Percentiles rank a stretch among this genome's conserved stretches.
Conservation (phyloP, 2,888 invertebrate species). For the Drosophila borealis region DNA sequence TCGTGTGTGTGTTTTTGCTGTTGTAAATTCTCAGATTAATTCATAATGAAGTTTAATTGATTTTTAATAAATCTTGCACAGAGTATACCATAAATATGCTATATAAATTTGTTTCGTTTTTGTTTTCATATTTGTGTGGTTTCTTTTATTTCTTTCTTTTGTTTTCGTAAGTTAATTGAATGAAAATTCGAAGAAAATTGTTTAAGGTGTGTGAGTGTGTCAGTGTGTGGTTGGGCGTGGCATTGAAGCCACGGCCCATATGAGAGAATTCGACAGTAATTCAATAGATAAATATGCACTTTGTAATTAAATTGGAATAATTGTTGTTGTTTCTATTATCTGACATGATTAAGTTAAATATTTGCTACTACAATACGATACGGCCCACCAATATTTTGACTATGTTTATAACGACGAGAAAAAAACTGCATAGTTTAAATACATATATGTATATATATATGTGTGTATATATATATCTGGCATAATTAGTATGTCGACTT, state of each 20-base stretch:
- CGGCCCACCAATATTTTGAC: constrained; percentile 73
- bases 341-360: constrained; percentile 69
- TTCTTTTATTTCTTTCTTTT: constrained; percentile 10
- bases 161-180: constrained; percentile 57
- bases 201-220: constrained; percentile 34
- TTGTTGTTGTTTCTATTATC: constrained; percentile 33
- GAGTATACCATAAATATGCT: constrained; percentile 74
- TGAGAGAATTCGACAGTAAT: constrained; percentile 66
- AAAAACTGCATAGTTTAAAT: constrained; percentile 58
- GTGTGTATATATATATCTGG: constrained; percentile 37
- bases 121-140: constrained; percentile 26
- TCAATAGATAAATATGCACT: constrained; percentile 68
- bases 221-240: constrained; percentile 10
- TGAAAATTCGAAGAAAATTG: constrained; percentile 65
- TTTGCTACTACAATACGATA: constrained; percentile 73
- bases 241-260: constrained; percentile 25
- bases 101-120: constrained; percentile 66
- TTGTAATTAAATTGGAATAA: constrained; percentile 72
- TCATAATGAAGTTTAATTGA: constrained; percentile 77
- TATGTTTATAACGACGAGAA: constrained; percentile 73
- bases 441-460: neutral
- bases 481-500: constrained; percentile 51
- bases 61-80: constrained; percentile 77
- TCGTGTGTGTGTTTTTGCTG: constrained; percentile 46
- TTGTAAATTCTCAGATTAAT: constrained; percentile 75